Evolutionary conservation across 2,797 vertebrate species (phyloP).

Genomic region (Cephalopachus bancanus): DNA sequence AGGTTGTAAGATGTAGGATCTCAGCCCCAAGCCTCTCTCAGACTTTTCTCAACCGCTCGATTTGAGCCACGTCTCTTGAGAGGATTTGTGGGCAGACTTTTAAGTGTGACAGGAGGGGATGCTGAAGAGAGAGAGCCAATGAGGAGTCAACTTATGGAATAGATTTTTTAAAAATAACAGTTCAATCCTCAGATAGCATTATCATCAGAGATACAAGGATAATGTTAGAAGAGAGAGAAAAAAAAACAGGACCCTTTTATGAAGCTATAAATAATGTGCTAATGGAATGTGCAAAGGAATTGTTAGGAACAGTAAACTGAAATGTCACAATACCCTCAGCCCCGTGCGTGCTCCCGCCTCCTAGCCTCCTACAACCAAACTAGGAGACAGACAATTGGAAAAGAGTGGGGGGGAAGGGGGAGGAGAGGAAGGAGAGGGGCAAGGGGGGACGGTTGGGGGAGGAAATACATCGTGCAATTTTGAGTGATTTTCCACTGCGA

Average conservation of each 20-base stretch:
- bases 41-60: conserved; percentile 22
- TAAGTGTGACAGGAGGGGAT: conserved; percentile 2
- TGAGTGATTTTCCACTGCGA: conserved; percentile 85
- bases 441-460: neutral
- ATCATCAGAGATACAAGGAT: conserved; percentile 60
- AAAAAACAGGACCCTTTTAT: conserved; percentile 66
- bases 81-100: conserved; percentile 60
- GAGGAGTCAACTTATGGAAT: neutral
- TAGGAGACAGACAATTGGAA: conserved; percentile 66
- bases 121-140: neutral
- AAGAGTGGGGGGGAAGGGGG: neutral
- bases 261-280: conserved; percentile 83
- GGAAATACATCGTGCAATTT: conserved; percentile 80
- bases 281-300: conserved; percentile 83
- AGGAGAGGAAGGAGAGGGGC: neutral
- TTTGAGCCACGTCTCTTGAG: neutral
- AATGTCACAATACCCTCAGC: conserved; percentile 68
- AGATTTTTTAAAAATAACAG: conserved; percentile 60
- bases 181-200: conserved; percentile 53
- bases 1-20: neutral
- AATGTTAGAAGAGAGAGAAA: conserved; percentile 26
- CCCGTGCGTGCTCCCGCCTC: neutral
- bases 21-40: neutral
- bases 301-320: conserved; percentile 81
- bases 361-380: conserved; percentile 41